Conservation (phyloP, 2,888 invertebrate genomes). For the Augiades crinisus region DNA sequence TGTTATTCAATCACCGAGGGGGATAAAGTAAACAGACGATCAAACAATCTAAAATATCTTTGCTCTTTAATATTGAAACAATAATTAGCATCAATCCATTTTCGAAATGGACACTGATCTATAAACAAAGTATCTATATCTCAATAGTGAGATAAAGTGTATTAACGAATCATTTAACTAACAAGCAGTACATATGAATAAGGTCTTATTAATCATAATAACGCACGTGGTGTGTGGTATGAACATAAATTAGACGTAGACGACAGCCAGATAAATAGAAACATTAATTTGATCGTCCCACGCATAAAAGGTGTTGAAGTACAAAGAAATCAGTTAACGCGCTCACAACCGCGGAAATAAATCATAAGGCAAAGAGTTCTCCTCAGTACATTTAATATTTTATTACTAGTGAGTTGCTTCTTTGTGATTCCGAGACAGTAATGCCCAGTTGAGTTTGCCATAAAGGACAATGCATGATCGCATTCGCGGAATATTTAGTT, state of each 20-base stretch:
- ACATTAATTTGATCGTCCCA: constrained; percentile 17
- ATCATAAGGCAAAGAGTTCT: constrained; percentile 7
- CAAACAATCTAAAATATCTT: no score
- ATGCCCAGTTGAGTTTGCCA: not conserved
- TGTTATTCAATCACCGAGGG: no score
- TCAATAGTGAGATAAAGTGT: no score
- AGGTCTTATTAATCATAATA: not conserved
- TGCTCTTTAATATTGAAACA: no score
- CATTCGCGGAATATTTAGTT: not conserved
- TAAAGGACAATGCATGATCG: not conserved
- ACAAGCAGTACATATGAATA: not conserved
- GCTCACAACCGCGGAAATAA: constrained; percentile 9
- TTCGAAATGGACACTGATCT: no score
- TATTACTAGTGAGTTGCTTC: constrained; percentile 11
- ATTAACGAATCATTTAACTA: not conserved
- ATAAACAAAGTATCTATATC: not conserved
- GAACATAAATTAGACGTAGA: constrained; percentile 2
- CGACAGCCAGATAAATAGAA: constrained; percentile 9
- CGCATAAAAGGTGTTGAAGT: constrained; percentile 20
- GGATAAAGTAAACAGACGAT: no score
- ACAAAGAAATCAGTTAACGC: constrained; percentile 17
- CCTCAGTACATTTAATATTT: constrained; percentile 3
- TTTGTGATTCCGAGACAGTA: constrained; percentile 7
- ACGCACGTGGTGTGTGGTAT: not conserved
- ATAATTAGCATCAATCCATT: no score